Percentiles rank a stretch among this genome's conserved stretches.
Conservation (phyloP, 2,888 invertebrate species). For the Nysson spinosus region DNA sequence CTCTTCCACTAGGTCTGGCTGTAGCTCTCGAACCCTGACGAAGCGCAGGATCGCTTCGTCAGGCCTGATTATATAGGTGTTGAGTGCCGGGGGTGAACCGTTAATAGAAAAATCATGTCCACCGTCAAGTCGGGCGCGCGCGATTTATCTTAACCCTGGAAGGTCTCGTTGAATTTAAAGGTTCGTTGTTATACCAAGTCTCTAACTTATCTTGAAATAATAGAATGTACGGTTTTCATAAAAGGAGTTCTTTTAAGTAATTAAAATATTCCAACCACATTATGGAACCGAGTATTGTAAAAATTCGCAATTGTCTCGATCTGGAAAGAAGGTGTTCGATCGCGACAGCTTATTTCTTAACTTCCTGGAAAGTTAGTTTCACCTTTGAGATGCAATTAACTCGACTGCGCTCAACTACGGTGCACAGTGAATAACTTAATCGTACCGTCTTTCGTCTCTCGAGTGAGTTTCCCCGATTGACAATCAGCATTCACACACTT, state of each 20-base stretch:
- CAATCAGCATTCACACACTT: too few species aligned
- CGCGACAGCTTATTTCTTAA: not conserved
- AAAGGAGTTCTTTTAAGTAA: too few species aligned
- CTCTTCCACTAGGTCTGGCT: too few species aligned
- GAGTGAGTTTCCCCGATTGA: conserved; percentile 59
- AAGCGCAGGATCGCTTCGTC: conserved; percentile 7
- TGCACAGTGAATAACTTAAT: conserved; percentile 65
- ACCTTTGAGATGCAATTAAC: conserved; percentile 69
- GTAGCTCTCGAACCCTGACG: not conserved
- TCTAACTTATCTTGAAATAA: too few species aligned
- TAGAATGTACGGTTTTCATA: too few species aligned
- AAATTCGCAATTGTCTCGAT: too few species aligned
- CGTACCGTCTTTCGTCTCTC: conserved; percentile 63
- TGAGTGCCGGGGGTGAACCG: conserved; percentile 34
- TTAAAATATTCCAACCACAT: too few species aligned
- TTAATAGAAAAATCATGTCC: conserved; percentile 76
- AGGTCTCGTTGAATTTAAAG: too few species aligned
- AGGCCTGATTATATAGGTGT: conserved; percentile 35
- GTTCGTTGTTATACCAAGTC: too few species aligned
- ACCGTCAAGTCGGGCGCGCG: conserved; percentile 63
- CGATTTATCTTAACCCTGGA: conserved; percentile 73
- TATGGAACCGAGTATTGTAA: too few species aligned
- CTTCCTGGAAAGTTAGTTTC: conserved; percentile 52
- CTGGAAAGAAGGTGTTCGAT: conserved; percentile 55
- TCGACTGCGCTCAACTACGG: conserved; percentile 35